Percentiles rank a stretch among this genome's conserved stretches.
Evolutionary conservation across 2,113 vertebrate genomes (phyloP).

Genomic region (Mungos mungo): DNA sequence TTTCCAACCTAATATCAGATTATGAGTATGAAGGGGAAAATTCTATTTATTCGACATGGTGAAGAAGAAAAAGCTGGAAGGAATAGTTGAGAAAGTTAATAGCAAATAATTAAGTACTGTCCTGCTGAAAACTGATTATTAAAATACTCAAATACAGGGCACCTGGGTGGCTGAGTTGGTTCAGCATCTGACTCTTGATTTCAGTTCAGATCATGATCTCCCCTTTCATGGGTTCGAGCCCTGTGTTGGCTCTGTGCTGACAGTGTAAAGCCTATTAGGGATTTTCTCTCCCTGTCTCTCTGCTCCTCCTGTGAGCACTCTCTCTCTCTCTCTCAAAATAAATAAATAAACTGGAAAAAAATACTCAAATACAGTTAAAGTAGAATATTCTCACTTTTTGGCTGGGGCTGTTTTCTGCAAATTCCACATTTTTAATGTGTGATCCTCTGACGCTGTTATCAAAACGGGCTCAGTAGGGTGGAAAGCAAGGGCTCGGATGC

Average conservation of each 20-base stretch:
- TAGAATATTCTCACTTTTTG: conserved; percentile 91
- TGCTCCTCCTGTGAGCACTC: too few species aligned
- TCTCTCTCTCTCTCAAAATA: too few species aligned
- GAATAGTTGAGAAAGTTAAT: background rate
- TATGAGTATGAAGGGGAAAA: background rate
- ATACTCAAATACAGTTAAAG: conserved; percentile 11
- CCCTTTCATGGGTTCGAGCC: too few species aligned
- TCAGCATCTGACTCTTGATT: too few species aligned
- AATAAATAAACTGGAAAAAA: too few species aligned
- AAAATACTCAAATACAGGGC: background rate
- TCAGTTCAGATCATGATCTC: too few species aligned
- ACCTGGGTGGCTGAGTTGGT: too few species aligned
- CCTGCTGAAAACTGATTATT: conserved; percentile 11
- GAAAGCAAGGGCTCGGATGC: conserved; percentile 95
- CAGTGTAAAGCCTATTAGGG: too few species aligned
- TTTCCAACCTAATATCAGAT: conserved; percentile 35
- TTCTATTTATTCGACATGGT: background rate
- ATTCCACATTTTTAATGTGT: conserved; percentile 99
- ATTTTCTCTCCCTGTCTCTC: too few species aligned
- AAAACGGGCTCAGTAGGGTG: conserved; percentile 96
- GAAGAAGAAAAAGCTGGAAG: conserved; percentile 19
- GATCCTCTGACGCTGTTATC: conserved; percentile 98
- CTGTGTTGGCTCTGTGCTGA: too few species aligned
- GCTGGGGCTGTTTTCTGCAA: conserved; percentile 97
- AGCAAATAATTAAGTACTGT: conserved; percentile 25